phyloP scores from a whole-genome alignment of 2,113 vertebrate species.

The Bos javanicus region DNA sequence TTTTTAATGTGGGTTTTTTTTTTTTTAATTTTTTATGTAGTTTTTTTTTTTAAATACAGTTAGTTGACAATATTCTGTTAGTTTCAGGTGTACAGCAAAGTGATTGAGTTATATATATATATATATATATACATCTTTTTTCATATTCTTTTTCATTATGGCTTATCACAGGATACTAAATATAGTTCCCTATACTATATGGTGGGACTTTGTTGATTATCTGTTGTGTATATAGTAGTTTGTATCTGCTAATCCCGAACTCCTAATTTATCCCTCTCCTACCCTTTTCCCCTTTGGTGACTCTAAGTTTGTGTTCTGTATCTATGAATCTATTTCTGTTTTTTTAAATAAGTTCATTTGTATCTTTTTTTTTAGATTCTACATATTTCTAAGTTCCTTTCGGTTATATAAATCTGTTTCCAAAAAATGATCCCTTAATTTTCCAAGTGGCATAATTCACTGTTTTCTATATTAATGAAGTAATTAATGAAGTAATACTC shows the following conservation, averaged over 20 bases:
- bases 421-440: neutral
- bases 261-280: neutral
- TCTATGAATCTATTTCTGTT: neutral
- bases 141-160: neutral
- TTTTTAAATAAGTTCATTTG: neutral
- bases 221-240: neutral
- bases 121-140: neutral
- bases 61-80: neutral
- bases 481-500: neutral
- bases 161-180: neutral
- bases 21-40: neutral
- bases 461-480: neutral
- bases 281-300: neutral
- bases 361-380: neutral
- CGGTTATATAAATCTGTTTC: neutral
- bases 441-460: neutral
- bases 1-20: neutral
- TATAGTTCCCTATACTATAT: neutral
- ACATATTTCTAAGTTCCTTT: neutral
- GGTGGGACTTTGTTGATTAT: neutral
- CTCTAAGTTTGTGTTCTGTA: neutral
- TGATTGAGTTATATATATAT: neutral
- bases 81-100: neutral
- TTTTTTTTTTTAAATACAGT: neutral
- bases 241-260: neutral